These are phyloP conservation scores for Narcine bancroftii DNA, from an alignment of 2,113 vertebrate species.

Conservation along the genomic window DNA sequence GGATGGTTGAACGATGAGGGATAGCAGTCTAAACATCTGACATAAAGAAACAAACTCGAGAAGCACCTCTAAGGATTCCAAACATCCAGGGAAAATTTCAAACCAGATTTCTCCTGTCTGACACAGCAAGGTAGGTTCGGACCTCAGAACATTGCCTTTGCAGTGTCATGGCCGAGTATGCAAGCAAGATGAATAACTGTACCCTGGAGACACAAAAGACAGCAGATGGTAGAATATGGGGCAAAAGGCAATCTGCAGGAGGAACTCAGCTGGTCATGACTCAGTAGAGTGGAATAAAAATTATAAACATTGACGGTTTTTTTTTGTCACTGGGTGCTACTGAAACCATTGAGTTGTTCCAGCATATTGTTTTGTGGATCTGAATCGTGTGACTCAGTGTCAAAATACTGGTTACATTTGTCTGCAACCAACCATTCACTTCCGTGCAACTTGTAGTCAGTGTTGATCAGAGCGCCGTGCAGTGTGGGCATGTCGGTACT, in stretches of 20 bases:
- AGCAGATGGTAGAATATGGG: no score
- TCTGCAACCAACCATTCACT: not conserved
- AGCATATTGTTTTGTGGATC: no score
- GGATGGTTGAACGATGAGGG: no score
- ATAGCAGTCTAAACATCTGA: not conserved
- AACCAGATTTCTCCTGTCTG: not conserved
- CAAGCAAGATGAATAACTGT: not conserved
- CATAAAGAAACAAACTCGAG: not conserved
- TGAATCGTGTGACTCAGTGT: not conserved
- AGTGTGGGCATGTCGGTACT: not conserved
- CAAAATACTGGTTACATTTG: not conserved
- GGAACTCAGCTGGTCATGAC: no score
- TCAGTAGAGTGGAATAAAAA: no score
- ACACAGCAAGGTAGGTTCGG: not conserved
- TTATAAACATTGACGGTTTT: no score
- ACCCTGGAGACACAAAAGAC: no score
- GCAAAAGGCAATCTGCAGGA: no score
- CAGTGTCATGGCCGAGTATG: not conserved
- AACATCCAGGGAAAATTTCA: not conserved
- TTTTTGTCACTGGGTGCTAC: no score
- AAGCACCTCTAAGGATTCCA: not conserved
- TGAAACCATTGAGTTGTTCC: no score
- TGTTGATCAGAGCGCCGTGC: not conserved
- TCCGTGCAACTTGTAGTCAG: not conserved
- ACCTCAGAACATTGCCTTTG: not conserved